Base-by-base conservation (phyloP, 1,140 invertebrate genomes). In the Eurosta solidaginis region DNA sequence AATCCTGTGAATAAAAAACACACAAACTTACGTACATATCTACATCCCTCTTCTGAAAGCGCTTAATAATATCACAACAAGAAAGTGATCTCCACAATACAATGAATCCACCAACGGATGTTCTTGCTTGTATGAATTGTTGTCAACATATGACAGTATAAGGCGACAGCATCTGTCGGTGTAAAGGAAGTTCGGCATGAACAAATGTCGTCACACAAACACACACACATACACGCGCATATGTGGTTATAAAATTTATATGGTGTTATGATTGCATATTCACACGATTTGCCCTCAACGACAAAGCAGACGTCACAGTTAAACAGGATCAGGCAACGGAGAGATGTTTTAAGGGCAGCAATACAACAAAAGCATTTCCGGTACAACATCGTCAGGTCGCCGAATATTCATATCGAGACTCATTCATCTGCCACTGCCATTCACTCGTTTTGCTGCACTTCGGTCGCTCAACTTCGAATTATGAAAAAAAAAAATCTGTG, bases 351-450 rank as follows among this genome's bases (percentile, higher is more conserved):
- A n/a, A n/a, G n/a, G n/a, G n/a, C n/a, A n/a, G 33, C 27, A 40
- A 20, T 68, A 7, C 59, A 68, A 68, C 59, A 68, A 68, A n/a
- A 68, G 59, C 59, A 68, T 68, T 68, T 68, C 59, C 59, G 59
- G 59, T 17, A 36, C 17, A 27, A 63, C 17, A 33, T 7, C 49
- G 49, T n/a, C n/a, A n/a, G n/a, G n/a, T n/a, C n/a, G n/a, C n/a
- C n/a, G n/a, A n/a, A n/a, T n/a, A 27, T 22, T 52, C 25, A 25
- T 27, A 59, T 68, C n/a, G 10, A 40, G n/a, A n/a, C n/a, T 68
- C 33, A 68, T 40, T 68, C 59, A 68, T 68, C 59, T 68, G 59
- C 59, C 22, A 5, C 59, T 9, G 59, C 59, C 59, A 68, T 40
- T 68, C 59, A 68, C 33, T 68, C 33, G 33, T n/a, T 14, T 20